These are phyloP conservation scores for Drosophila repleta DNA, from an alignment of 1,140 invertebrate genomes.

Conservation along the genomic window DNA sequence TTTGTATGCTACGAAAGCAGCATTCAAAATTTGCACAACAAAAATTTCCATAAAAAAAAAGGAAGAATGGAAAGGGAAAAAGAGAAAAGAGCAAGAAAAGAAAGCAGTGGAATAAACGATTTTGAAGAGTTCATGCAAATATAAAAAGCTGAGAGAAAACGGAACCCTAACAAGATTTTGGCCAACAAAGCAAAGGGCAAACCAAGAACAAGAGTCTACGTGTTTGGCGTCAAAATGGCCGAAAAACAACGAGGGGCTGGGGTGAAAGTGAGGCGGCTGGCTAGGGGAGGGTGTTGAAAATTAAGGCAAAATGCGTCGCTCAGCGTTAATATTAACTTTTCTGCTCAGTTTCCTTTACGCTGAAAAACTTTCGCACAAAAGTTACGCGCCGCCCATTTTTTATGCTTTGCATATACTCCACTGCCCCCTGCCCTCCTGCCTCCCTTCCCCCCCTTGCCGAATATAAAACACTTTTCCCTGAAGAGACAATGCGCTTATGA, in stretches of 20 bases:
- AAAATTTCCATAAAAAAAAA: conserved; percentile 37
- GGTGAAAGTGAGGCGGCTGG: neutral
- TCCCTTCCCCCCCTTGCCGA: too few species aligned
- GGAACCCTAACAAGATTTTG: conserved; percentile 71
- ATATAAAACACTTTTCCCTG: conserved; percentile 27
- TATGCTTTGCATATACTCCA: conserved; percentile 37
- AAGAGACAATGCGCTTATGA: conserved; percentile 50
- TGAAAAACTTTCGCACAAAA: conserved; percentile 61
- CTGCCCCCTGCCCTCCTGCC: neutral
- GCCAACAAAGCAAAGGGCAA: conserved; percentile 59
- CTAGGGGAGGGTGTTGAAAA: conserved; percentile 25
- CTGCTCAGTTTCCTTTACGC: conserved; percentile 71
- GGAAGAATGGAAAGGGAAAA: neutral
- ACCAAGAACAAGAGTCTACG: conserved; percentile 54
- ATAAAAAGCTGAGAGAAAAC: conserved; percentile 61
- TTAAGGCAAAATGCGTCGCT: conserved; percentile 76
- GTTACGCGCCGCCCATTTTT: conserved; percentile 55
- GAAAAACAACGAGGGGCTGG: conserved; percentile 19
- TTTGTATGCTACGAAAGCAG: conserved; percentile 63
- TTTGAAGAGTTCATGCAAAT: conserved; percentile 73
- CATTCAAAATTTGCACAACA: conserved; percentile 49
- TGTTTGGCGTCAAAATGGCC: conserved; percentile 78
- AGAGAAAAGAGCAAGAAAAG: neutral
- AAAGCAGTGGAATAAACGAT: conserved; percentile 39
- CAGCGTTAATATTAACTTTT: conserved; percentile 80